Evolutionary conservation across 2,797 vertebrate species (phyloP), one percentile per base, ranked within the genome.

Genomic region (Alectoris magna): DNA sequence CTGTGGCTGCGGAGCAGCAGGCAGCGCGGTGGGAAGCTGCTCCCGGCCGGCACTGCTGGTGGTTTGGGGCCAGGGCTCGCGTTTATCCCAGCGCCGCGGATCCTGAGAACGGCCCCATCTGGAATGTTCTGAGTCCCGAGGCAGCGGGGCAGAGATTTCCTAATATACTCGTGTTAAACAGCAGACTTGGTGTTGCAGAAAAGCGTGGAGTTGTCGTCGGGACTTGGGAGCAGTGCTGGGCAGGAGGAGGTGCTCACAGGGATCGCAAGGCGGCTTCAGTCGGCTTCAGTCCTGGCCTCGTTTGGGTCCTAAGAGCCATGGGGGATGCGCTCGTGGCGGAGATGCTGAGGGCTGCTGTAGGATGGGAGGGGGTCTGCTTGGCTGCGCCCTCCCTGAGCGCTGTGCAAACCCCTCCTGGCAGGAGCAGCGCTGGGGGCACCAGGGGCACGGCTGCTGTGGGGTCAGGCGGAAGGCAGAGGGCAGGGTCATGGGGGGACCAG

Each of bases 31-130:
- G 49, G 51, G 51, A 16, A 49, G 21, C 7, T 88, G 84, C 88
- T 95, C 92, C 93, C 0, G 56, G 92, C 58, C 31, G 66, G 75
- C 49, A 0, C 64, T 83, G 90, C 67, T 60, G 3, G 24, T 69
- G 86, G 79, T 66, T 79, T 72, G 49, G 49, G 83, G 56, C 75
- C 84, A 62, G 63, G 87, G 68, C 90, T 94, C 51, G 23, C 72
- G 69, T 39, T 67, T 17, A 0, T 39, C 48, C 39, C 2, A 23
- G 82, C 56, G 41, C n/a, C 3, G 14, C 68, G 58, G 27, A 31
- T 92, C 89, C 60, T 1, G 4, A 56, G 87, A 78, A 53, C 3
- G 5, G 59, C 62, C 87, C 83, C 90, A 62, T 86, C 76, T 86
- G 90, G 76, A 80, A 34, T 34, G 18, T 53, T 92, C 21, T 90